These are phyloP conservation scores for Leucozona laternaria DNA, from an alignment of 2,888 invertebrate species.

Conservation along the genomic window DNA sequence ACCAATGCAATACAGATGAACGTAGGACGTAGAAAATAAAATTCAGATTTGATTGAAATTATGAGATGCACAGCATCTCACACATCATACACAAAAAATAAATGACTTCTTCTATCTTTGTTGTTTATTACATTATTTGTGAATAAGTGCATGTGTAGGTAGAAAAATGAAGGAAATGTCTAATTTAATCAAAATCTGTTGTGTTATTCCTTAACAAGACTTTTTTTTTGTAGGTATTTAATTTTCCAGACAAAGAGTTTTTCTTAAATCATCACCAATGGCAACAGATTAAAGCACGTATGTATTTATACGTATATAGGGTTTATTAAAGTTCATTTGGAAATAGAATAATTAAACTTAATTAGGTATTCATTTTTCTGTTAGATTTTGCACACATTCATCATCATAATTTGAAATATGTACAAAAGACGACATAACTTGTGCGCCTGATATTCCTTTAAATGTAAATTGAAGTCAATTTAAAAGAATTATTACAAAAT, in stretches of 20 bases:
- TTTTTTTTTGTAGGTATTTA: not conserved
- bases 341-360: slow-evolving; percentile 30
- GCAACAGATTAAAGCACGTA: not conserved
- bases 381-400: slow-evolving; percentile 5
- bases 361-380: slow-evolving; percentile 5
- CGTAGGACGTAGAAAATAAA: slow-evolving; percentile 54
- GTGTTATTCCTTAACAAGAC: slow-evolving; percentile 46
- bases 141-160: slow-evolving; percentile 13
- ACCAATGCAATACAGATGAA: slow-evolving; percentile 8
- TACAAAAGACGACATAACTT: slow-evolving; percentile 43
- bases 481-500: slow-evolving; percentile 57
- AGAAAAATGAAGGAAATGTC: slow-evolving; percentile 66
- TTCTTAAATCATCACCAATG: not conserved
- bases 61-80: slow-evolving; percentile 43
- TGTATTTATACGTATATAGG: not conserved
- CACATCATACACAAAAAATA: slow-evolving; percentile 31
- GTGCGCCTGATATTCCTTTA: not conserved
- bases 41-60: slow-evolving; percentile 48
- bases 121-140: not conserved
- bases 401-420: not conserved
- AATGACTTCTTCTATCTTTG: not conserved
- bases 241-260: not conserved
- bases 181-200: slow-evolving; percentile 71
- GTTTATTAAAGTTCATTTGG: slow-evolving; percentile 29
- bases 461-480: slow-evolving; percentile 61